These are phyloP conservation scores for Mandrillus leucophaeus DNA, from an alignment of 2,113 vertebrate genomes.

Conservation along the genomic window DNA sequence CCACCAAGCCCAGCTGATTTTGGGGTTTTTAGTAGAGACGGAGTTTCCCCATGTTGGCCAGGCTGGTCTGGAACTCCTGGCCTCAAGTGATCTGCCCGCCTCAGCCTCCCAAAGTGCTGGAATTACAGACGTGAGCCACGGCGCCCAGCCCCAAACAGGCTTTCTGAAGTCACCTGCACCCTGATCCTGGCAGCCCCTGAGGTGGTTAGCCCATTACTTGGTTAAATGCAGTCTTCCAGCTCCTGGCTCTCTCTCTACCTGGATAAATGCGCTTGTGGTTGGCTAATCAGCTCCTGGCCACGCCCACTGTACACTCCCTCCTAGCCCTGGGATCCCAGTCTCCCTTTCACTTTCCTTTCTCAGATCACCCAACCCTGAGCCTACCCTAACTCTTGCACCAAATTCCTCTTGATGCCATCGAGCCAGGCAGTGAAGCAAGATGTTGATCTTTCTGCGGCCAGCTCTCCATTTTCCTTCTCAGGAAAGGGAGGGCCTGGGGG, in stretches of 20 bases:
- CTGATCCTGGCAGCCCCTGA: not conserved
- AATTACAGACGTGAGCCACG: not conserved
- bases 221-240: not conserved
- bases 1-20: too few species aligned
- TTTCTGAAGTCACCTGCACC: not conserved
- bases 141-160: not conserved
- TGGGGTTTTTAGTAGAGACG: not conserved
- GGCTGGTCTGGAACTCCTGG: not conserved
- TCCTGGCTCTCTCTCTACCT: too few species aligned
- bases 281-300: not conserved
- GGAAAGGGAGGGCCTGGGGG: not conserved
- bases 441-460: not conserved
- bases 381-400: not conserved
- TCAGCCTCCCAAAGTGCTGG: not conserved
- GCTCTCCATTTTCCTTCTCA: not conserved
- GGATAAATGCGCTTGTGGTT: too few species aligned
- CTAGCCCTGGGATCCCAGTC: not conserved
- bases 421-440: not conserved
- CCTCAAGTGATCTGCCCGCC: not conserved
- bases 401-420: not conserved
- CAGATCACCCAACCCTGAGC: not conserved
- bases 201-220: not conserved
- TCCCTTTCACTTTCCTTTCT: not conserved
- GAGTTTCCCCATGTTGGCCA: not conserved
- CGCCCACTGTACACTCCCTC: accelerated